A percentile compares a stretch with the other conserved stretches of the same genome.
phyloP scores from a whole-genome alignment of 2,888 invertebrate genomes.

The Brachynemurus nebulosus region DNA sequence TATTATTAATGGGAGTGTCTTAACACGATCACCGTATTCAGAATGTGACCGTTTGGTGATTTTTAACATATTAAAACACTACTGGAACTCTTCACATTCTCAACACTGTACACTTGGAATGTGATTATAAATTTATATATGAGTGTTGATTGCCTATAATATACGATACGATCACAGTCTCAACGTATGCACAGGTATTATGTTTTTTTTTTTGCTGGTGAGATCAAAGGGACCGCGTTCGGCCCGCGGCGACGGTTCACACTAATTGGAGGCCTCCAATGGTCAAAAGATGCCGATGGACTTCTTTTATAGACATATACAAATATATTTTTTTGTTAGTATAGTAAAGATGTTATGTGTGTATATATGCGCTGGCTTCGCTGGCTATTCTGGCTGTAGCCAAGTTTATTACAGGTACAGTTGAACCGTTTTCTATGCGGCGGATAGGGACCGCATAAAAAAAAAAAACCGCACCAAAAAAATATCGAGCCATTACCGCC shows the following conservation, averaged over 20 bases:
- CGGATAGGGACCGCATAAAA: no score
- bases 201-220: conserved; percentile 16
- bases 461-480: no score
- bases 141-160: conserved; percentile 1
- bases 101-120: conserved; percentile 7
- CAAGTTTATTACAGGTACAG: no score
- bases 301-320: no score
- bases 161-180: conserved; percentile 24
- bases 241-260: conserved; percentile 34
- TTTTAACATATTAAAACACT: no score
- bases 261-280: conserved; percentile 36
- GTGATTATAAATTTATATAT: conserved; percentile 4
- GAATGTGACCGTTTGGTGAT: no score
- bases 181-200: conserved; percentile 29
- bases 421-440: no score
- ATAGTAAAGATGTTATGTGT: no score
- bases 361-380: no score
- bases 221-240: conserved; percentile 32
- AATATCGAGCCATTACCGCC: no score
- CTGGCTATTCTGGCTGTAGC: no score
- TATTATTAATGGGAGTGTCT: conserved; percentile 14
- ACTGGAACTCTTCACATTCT: not conserved
- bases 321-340: no score
- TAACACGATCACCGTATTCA: conserved; percentile 12
- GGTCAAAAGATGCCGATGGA: conserved; percentile 35